Conservation (phyloP, 2,888 invertebrate genomes). For the Chloroclystis v-ata region DNA sequence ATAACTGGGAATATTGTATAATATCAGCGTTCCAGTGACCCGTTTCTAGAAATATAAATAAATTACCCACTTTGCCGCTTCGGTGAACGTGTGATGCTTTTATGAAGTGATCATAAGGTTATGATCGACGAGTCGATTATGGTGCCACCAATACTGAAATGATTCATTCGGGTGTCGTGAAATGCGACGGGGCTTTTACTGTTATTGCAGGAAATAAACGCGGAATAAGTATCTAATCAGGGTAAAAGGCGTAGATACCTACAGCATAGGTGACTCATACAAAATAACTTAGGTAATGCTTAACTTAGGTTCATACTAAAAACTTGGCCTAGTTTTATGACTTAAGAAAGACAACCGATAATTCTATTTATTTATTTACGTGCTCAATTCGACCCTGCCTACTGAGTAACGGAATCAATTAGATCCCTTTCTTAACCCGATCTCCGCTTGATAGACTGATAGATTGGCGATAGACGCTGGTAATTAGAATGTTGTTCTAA, state of each 20-base stretch:
- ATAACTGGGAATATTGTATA: conserved; percentile 7
- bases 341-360: too few relatives aligned
- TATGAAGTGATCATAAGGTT: conserved; percentile 20
- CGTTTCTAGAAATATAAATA: conserved; percentile 40
- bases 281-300: not conserved
- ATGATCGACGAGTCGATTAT: conserved; percentile 18
- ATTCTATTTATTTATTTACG: too few relatives aligned
- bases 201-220: not conserved
- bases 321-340: too few relatives aligned
- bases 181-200: conserved; percentile 1
- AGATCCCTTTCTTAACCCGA: too few relatives aligned
- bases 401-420: too few relatives aligned
- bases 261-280: not conserved
- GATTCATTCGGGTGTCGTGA: conserved; percentile 4
- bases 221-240: not conserved
- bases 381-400: too few relatives aligned
- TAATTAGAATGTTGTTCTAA: too few relatives aligned
- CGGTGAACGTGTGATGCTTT: conserved; percentile 20
- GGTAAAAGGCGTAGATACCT: not conserved
- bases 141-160: conserved; percentile 17
- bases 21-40: conserved; percentile 31
- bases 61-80: conserved; percentile 22
- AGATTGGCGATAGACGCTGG: too few relatives aligned
- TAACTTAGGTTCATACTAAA: too few relatives aligned
- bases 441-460: too few relatives aligned